Conservation (phyloP, 2,113 vertebrate genomes). For the Erpornis zantholeuca region DNA sequence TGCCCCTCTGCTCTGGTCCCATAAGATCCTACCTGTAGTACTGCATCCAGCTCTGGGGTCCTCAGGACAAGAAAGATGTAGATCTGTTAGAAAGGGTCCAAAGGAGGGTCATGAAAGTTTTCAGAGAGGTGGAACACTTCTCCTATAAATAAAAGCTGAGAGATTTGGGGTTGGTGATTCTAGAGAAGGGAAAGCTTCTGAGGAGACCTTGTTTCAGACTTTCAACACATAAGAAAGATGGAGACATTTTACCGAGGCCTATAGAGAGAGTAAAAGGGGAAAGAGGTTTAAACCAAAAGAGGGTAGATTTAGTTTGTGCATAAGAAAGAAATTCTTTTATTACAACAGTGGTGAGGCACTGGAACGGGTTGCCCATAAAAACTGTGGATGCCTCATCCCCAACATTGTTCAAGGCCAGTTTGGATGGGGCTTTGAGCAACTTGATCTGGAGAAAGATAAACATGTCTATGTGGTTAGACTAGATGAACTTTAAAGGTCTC, state of each 20-base stretch:
- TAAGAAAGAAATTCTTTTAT: neutral
- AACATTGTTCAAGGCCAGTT: neutral
- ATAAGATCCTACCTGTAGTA: neutral
- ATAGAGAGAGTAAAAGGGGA: neutral
- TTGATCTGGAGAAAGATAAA: neutral
- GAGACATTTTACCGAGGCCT: neutral
- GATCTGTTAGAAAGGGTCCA: neutral
- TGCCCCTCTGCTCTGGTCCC: neutral
- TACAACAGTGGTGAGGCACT: neutral
- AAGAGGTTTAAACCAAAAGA: neutral
- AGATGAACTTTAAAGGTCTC: neutral
- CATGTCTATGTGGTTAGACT: neutral
- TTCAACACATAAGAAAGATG: neutral
- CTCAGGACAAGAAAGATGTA: neutral
- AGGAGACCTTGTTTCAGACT: neutral
- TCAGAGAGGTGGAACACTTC: neutral
- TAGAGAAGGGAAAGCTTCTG: neutral
- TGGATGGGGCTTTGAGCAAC: neutral
- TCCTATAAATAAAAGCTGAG: neutral
- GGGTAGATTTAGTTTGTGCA: neutral
- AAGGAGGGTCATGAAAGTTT: neutral
- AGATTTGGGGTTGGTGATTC: neutral
- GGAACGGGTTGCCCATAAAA: neutral
- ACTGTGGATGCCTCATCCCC: neutral
- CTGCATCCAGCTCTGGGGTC: rapidly evolving